Evolutionary conservation across 1,140 invertebrate genomes (phyloP), one percentile per base, ranked within the genome.

Genomic region (Maniola jurtina): DNA sequence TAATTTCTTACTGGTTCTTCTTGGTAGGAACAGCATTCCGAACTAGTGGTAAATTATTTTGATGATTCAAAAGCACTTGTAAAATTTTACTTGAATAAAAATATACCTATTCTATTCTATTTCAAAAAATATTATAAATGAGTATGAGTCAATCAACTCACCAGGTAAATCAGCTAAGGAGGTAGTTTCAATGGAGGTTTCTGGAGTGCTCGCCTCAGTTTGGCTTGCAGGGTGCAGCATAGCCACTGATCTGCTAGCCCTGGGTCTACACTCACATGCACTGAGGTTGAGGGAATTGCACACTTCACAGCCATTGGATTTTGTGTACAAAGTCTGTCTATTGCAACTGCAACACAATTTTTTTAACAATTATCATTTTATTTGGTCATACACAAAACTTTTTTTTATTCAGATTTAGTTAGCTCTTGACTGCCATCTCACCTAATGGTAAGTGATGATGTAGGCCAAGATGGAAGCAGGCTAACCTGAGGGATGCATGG

Each of bases 121-220:
- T n/a, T n/a, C n/a, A n/a, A n/a, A n/a, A n/a, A n/a, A n/a, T 13
- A 45, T 45, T 45, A 45, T 6, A 42, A 9, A 45, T 45, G 5
- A 11, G 13, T 6, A n/a, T 0, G 42, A n/a, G 6, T 11, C 5
- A n/a, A 11, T 45, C 38, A 52, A 55, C 55, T 71, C 79, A 89
- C 85, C 85, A 72, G 87, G 86, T 67, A 89, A 75, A 76, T 89
- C 86, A 34, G 78, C 68, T 61, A 89, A 72, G 11, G 76, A 67
- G 63, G 84, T 88, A 14, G 86, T 70, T 69, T 88, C 84, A 14
- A 83, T 73, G 52, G 80, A 83, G 47, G 47, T 80, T 9, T 75
- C 68, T 45, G 71, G 40, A 52, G 34, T 48, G 9, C 54, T 70
- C 47, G 61, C 56, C 11, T 75, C 68, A 34, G 55, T 68, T 58